Base-by-base conservation (phyloP, 2,113 vertebrate genomes). In the Macroglossus sobrinus region DNA sequence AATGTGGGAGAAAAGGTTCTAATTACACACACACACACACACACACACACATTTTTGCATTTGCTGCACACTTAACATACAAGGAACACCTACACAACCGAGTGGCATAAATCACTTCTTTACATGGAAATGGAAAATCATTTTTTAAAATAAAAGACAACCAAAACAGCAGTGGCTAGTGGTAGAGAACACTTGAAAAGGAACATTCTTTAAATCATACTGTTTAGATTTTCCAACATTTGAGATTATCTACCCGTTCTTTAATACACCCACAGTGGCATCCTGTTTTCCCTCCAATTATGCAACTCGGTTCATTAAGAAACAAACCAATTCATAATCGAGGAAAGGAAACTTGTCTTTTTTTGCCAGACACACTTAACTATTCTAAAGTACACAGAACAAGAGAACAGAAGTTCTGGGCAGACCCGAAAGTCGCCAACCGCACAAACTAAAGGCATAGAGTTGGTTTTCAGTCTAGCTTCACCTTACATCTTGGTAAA, bases 271-370 rank as follows among this genome's bases (percentile, higher is more conserved):
- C 84, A 93, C 69, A 45, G 19, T 3, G 78, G 59, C 84, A 94
- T 95, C 93, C 96, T 95, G 91, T 97, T 95, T 93, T 69, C 28
- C 66, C 66, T 57, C 91, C n/a, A 85, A 82, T 82, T 96, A 94
- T 93, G 85, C 81, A 94, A 96, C 33, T 69, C 5, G 0, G 75
- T 66, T 95, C 68, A 74, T 76, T 75, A 92, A 95, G 40, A 95
- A 92, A 91, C 55, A 8, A 94, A 71, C n/a, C 69, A 76, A 75
- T 33, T 86, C 47, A 66, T 75, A 53, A 33, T 68, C 21, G 3
- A 74, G 84, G 15, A 84, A 69, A 94, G 76, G 19, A 84, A 84
- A 72, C 40, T 8, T 5, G 18, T 21, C 22, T 75, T 53, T 66
- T 69, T 63, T 35, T 38, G n/a, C 66, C 47, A 68, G 45, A 35